A percentile compares a stretch with the other conserved stretches of the same genome.
These are phyloP conservation scores for Calyptommatus sinebrachiatus DNA, from an alignment of 2,113 vertebrate genomes.

Conservation along the genomic window DNA sequence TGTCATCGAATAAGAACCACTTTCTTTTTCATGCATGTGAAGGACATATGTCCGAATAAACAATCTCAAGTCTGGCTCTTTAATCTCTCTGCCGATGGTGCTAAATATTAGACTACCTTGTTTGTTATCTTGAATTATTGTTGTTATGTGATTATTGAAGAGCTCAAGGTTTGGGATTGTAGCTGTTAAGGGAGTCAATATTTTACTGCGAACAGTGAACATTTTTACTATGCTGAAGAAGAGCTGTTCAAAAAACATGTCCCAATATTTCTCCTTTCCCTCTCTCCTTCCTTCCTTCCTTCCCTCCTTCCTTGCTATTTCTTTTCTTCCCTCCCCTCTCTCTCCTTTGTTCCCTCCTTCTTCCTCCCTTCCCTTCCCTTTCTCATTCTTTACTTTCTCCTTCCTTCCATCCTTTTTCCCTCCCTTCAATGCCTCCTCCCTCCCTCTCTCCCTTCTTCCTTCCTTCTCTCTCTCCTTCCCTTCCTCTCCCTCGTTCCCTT, in stretches of 20 bases:
- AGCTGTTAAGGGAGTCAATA: constrained; percentile 30
- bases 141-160: constrained; percentile 35
- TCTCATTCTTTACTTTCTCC: no score
- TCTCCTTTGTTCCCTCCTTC: no score
- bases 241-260: no score
- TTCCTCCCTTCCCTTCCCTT: no score
- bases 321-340: no score
- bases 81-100: constrained; percentile 45
- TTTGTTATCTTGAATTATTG: constrained; percentile 59
- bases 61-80: constrained; percentile 11
- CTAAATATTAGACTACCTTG: constrained; percentile 47
- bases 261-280: no score
- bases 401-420: background rate
- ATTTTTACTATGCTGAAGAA: background rate
- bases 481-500: no score
- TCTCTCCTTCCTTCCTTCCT: no score
- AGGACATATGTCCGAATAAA: no score
- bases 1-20: no score
- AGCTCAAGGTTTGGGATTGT: constrained; percentile 40
- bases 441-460: background rate
- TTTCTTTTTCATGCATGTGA: no score
- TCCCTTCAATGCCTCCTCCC: background rate
- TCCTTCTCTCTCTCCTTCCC: background rate
- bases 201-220: constrained; percentile 24
- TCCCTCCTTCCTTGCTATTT: no score